Conservation (phyloP, 2,113 vertebrate genomes). For the Muscicapa adusta region DNA sequence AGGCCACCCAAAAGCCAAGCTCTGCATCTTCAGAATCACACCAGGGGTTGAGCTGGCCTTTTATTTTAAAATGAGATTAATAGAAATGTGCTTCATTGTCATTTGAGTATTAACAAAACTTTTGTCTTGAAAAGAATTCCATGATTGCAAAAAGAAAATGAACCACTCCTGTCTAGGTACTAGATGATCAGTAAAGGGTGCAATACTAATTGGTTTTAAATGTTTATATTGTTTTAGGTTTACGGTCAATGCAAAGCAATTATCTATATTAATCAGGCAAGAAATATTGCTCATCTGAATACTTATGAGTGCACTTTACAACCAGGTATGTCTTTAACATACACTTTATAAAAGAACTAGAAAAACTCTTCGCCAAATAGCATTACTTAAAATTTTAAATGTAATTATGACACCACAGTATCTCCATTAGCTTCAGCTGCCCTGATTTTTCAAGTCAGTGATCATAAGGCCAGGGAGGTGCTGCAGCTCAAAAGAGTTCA, state of each 20-base stretch:
- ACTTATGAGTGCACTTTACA: conserved; percentile 70
- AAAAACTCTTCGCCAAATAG: background rate
- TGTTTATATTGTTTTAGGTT: conserved; percentile 60
- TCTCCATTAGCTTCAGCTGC: background rate
- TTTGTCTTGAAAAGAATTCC: background rate
- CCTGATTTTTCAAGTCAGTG: background rate
- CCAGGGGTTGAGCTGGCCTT: background rate
- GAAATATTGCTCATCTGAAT: conserved; percentile 39
- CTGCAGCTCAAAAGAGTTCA: background rate
- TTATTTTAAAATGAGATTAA: background rate
- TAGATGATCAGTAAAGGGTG: background rate
- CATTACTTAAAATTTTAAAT: background rate
- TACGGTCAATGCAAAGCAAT: conserved; percentile 71
- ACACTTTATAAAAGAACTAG: background rate
- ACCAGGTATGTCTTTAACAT: conserved; percentile 58
- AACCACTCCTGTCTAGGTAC: background rate
- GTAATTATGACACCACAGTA: background rate
- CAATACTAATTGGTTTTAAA: background rate
- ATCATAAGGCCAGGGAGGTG: background rate
- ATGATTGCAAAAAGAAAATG: background rate
- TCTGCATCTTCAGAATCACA: background rate
- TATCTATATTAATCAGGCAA: conserved; percentile 45
- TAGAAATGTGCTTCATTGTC: background rate
- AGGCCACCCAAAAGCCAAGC: background rate
- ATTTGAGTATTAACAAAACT: background rate